Evolutionary conservation across 2,888 invertebrate species (phyloP), one percentile per base, ranked within the genome.

Genomic region (Troilus luridus): DNA sequence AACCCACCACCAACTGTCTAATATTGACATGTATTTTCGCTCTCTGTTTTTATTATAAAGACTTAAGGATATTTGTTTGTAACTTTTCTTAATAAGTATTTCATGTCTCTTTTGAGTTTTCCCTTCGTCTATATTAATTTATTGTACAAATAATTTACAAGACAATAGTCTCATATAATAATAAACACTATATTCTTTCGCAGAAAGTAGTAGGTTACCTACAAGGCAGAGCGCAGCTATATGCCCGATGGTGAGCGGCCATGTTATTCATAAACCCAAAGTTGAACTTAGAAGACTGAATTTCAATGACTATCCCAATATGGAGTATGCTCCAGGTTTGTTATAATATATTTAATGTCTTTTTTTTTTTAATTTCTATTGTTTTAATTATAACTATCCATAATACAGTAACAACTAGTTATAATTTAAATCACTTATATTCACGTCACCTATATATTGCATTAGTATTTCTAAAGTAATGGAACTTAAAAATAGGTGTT

Each of bases 211-310:
- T 19, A 77, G 72, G 72, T 9, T 77, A 19, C 41, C 72, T 27
- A 3, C 27, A 17, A 85, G 56, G n/a, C 85, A 85, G 85, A 85
- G 85, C 17, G 85, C 85, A n/a, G 56, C n/a, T 56, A 85, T 85
- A n/a, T 85, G 85, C 12, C 85, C 85, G 12, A 85, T 85, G 85
- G 85, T 85, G 7, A 85, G 85, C 21, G 85, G 85, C 41, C 56
- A 85, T 85, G 56, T 58, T 14, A 85, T 85, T n/a, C 85, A 85
- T n/a, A 85, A 85, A 10, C 85, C 85, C 5, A 85, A 85, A 85
- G 85, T 85, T n/a, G 56, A 85, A 85, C 85, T 85, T n/a, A 85
- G 21, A n/a, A 85, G 85, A 14, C 56, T 85, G 7, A 85, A 85
- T 85, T 85, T 85, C 56, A 56, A 7, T n/a, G 85, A 85, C n/a